Conservation (phyloP, 1,140 invertebrate genomes). For the Drosophila kanapiae region DNA sequence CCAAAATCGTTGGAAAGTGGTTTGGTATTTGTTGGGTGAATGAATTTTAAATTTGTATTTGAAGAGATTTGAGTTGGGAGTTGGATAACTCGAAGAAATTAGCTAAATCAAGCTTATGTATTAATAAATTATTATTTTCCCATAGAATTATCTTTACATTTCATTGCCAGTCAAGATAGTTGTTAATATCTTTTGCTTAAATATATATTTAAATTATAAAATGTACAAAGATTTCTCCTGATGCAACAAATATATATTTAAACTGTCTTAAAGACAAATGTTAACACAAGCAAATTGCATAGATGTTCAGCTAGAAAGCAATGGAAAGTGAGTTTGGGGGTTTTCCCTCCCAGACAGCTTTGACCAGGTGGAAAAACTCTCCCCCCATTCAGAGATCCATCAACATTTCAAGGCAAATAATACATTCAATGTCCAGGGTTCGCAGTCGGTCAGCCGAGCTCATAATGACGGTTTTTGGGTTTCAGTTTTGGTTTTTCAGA, state of each 20-base stretch:
- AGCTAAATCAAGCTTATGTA: no score
- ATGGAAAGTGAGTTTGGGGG: constrained; percentile 22
- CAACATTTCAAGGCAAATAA: constrained; percentile 25
- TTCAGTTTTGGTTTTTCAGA: constrained; percentile 21
- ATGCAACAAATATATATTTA: not conserved
- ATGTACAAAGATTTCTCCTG: not conserved
- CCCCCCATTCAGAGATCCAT: constrained; percentile 40
- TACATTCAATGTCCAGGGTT: constrained; percentile 29
- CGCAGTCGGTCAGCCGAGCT: constrained; percentile 63
- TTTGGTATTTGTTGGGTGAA: not conserved
- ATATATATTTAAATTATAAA: not conserved
- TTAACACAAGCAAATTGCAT: constrained; percentile 6
- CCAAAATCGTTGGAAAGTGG: constrained; percentile 4
- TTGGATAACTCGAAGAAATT: not conserved
- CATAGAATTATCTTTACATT: no score
- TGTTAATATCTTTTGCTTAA: not conserved
- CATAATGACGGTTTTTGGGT: constrained; percentile 66
- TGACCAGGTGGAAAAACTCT: constrained; percentile 35
- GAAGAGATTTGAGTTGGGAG: not conserved
- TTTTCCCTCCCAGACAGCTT: not conserved
- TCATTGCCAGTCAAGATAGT: no score
- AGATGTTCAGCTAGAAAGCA: not conserved
- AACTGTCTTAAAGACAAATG: constrained; percentile 2
- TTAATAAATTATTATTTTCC: no score
- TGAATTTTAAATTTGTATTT: not conserved